These are phyloP conservation scores for Typhlomys cinereus DNA, from an alignment of 2,113 vertebrate species.

Conservation along the genomic window DNA sequence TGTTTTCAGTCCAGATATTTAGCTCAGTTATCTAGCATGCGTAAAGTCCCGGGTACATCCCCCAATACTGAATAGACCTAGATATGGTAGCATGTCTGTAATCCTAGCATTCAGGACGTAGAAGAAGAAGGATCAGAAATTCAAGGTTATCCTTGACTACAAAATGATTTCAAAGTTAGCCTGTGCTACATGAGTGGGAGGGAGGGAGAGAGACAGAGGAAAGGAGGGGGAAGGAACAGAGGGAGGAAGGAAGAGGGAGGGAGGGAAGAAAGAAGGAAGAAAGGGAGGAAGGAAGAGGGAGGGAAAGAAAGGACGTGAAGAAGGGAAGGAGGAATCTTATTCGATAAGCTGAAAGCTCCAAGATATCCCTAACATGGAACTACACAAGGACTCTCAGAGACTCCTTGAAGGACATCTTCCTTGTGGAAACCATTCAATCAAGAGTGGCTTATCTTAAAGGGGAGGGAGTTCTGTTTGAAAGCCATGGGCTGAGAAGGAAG, in stretches of 20 bases:
- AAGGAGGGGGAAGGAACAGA: no score
- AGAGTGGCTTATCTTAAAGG: background rate
- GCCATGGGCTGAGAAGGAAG: background rate
- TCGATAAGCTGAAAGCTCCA: background rate
- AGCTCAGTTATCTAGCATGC: background rate
- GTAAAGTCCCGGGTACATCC: background rate
- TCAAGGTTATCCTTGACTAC: background rate
- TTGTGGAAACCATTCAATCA: background rate
- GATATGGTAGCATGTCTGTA: background rate
- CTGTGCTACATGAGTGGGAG: no score
- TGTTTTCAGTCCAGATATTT: background rate
- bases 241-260: background rate
- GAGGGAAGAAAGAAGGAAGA: background rate
- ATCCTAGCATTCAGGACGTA: background rate
- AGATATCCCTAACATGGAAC: constrained; percentile 8
- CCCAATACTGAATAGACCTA: no score
- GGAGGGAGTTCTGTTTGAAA: background rate
- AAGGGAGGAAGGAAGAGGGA: background rate
- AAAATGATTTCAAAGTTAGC: no score
- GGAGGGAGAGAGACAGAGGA: no score
- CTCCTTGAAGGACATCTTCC: background rate
- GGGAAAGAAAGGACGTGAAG: background rate
- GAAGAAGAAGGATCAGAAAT: background rate
- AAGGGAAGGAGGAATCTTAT: background rate
- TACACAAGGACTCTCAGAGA: background rate